Evolutionary conservation across 2,113 vertebrate genomes (phyloP), one percentile per base, ranked within the genome.

Genomic region (Apteryx owenii): DNA sequence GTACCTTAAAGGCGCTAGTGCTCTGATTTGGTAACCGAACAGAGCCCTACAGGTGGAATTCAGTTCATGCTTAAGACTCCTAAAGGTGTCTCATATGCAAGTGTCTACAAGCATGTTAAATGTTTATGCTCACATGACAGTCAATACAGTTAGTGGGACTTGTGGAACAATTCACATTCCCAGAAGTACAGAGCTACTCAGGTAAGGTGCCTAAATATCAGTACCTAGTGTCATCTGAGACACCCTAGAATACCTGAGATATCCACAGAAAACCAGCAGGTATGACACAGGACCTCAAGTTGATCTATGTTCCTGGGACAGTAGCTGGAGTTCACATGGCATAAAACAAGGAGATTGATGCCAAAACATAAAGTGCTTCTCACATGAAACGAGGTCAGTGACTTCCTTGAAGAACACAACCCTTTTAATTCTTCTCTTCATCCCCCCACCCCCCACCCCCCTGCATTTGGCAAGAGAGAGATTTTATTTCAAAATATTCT

Each of bases 241-340:
- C 19, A 62, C 3, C 7, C 12, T 25, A 33, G 10, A n/a, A 31
- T 54, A 62, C 48, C 28, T 26, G 13, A 56, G 26, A 15, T 56
- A 56, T 56, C 54, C 16, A 15, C 54, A 56, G 54, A 29, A 56
- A 56, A 56, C 54, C 54, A 29, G 13, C 26, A 28, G 26, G 54
- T 46, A 6, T 46, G 44, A 46, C 44, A 56, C 54, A 29, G 54
- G 54, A 15, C 7, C 26, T 56, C 28, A 16, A 46, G 44, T 46
- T 46, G 44, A 16, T 46, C 44, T 46, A 46, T 15, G 44, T 46
- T 14, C 44, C 44, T 46, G 44, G 16, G 44, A 46, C 44, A 16
- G 14, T 46, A 46, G 44, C 44, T 66, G 36, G 42, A 58, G 66
- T 38, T 66, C 1, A 1, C 0, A 0, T 29, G 16, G 15, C 15